Evolutionary conservation across 2,797 vertebrate species (phyloP).

Genomic region (Uromys caudimaculatus): DNA sequence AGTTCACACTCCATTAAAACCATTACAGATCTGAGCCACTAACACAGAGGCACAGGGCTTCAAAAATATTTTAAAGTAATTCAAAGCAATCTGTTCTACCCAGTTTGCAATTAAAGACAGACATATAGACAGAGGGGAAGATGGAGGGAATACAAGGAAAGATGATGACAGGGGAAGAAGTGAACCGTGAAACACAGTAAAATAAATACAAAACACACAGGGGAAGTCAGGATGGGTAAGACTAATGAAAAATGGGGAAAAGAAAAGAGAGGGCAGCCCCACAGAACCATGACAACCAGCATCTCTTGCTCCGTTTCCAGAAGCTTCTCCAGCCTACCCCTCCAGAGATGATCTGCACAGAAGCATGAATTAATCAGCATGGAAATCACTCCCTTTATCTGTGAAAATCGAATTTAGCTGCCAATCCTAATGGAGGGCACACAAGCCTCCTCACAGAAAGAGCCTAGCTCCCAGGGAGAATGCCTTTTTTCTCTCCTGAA

Average conservation of each 20-base stretch:
- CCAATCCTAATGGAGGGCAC: conserved; percentile 70
- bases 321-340: conserved; percentile 44
- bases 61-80: neutral
- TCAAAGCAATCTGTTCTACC: neutral
- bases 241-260: neutral
- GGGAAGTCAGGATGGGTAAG: neutral
- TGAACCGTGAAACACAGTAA: neutral
- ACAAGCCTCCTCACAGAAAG: conserved; percentile 71
- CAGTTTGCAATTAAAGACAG: neutral
- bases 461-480: conserved; percentile 66
- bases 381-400: conserved; percentile 75
- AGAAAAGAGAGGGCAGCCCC: neutral
- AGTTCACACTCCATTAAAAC: conserved; percentile 52
- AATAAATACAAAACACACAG: neutral
- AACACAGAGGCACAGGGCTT: neutral
- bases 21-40: neutral
- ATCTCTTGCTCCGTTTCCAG: conserved; percentile 39
- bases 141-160: neutral
- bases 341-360: conserved; percentile 14
- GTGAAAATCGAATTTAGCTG: conserved; percentile 80
- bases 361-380: conserved; percentile 75
- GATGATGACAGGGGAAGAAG: neutral
- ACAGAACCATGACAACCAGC: neutral
- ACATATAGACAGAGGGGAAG: neutral
- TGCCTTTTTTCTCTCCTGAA: conserved; percentile 71